Percentiles rank a stretch among this genome's conserved stretches.
These are phyloP conservation scores for Drosophila busckii DNA, from an alignment of 1,140 invertebrate genomes.

Conservation along the genomic window DNA sequence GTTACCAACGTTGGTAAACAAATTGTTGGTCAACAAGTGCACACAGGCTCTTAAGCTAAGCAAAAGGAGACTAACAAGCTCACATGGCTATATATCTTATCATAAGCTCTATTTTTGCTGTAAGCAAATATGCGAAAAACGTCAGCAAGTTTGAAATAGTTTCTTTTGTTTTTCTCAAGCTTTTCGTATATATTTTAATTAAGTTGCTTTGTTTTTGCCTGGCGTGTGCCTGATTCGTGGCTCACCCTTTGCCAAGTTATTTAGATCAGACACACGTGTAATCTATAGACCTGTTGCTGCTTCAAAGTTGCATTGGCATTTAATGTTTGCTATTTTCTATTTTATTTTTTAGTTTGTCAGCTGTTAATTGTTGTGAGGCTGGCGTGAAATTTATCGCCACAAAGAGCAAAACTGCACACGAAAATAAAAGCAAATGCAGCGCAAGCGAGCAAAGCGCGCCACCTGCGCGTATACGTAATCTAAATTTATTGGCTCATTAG, in stretches of 20 bases:
- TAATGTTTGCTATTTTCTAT: no score
- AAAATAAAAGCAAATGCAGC: constrained; percentile 12
- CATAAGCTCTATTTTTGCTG: background rate
- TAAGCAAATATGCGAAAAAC: constrained; percentile 16
- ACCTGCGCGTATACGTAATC: constrained; percentile 75
- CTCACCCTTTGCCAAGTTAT: no score
- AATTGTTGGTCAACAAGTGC: no score
- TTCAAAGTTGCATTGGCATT: no score
- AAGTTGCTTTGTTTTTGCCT: no score
- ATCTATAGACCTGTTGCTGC: no score
- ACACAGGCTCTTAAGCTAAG: no score
- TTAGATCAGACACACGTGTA: no score
- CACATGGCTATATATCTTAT: constrained; percentile 10
- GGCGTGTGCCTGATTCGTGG: no score
- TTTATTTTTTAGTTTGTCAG: no score
- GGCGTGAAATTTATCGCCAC: constrained; percentile 63
- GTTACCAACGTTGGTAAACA: no score
- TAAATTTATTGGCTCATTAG: constrained; percentile 71
- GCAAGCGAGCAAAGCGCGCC: constrained; percentile 27
- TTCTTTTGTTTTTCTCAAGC: background rate
- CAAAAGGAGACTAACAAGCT: background rate
- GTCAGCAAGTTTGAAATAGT: constrained; percentile 6
- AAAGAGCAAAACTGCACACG: constrained; percentile 16
- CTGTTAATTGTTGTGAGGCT: constrained; percentile 47
- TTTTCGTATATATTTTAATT: no score